Base-by-base conservation (phyloP, 2,888 invertebrate genomes). In the Tiphia femorata region DNA sequence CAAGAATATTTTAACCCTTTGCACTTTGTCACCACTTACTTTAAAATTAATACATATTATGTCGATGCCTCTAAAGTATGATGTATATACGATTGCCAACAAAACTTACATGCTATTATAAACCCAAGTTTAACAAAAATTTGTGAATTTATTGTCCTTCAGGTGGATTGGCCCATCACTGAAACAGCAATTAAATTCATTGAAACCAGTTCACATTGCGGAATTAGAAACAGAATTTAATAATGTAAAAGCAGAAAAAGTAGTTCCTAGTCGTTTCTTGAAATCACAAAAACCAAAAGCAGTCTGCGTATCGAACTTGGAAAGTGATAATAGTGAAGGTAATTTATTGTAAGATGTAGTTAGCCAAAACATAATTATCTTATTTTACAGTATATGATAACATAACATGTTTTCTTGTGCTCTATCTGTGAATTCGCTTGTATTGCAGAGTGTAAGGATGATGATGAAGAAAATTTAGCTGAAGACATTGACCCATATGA, bases 151-250 rank as follows among this genome's bases (percentile, higher is more conserved):
- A 35, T 21, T 19, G 14, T n/a, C 12, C 7, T 47, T 35, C 25
- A 91, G 95, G 70, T 97, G 96, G 96, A 90, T 94, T 60, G 93
- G 94, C 0, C 84, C 87, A 7, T 93, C 94, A 0, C 87, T 96
- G 64, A 94, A 93, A 79, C 91, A 94, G 1, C 96, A 96, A 81
- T 88, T 97, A 61, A 88, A 91, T 16, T 88, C 90, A 27, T 86
- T 98, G 14, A 97, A 98, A 79, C 93, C 97, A 1, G 92, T 97
- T 0, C 94, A 96, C 75, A 86, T 97, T 25, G 90, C 94, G 53
- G 98, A 98, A 84, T 83, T 98, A 38, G 92, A 97, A 73, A 88
- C 91, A 27, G 94, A 97, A 76, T 98, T 98, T 85, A 89, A 91
- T 42, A 94, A 94, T 76, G 83, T 89, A 40, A 85, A 84, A 35